Evolutionary conservation across 2,888 invertebrate species (phyloP).

Genomic region (Drosophila quinaria): DNA sequence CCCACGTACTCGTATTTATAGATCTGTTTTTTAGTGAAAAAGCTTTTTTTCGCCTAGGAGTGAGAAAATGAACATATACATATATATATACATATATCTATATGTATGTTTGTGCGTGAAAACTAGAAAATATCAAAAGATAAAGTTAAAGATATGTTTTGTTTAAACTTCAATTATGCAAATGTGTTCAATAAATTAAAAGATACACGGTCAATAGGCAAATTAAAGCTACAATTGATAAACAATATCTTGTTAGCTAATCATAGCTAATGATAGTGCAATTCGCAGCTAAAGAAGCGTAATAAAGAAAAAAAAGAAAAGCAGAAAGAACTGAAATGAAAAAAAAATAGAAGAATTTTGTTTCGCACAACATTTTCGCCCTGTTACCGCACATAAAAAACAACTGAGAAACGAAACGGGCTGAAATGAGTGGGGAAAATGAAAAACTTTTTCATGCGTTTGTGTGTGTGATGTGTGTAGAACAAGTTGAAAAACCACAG

Average conservation of each 20-base stretch:
- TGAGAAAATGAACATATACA: conserved; percentile 7
- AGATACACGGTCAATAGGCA: background rate
- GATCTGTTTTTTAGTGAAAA: conserved; percentile 59
- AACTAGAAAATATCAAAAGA: conserved; percentile 8
- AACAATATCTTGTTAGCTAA: conserved; percentile 60
- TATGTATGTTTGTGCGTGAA: conserved; percentile 8
- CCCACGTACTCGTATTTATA: conserved; percentile 69
- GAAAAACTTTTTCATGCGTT: conserved; percentile 50
- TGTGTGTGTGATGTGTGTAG: conserved; percentile 27
- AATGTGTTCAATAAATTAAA: conserved; percentile 1
- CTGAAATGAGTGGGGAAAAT: conserved; percentile 38
- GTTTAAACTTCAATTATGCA: background rate
- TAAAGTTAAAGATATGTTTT: background rate
- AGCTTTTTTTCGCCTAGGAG: conserved; percentile 13
- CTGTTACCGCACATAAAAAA: conserved; percentile 59
- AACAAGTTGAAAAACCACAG: conserved; percentile 62
- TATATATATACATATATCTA: background rate
- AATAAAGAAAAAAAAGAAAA: conserved; percentile 13
- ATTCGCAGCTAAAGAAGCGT: conserved; percentile 30
- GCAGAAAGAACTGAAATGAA: conserved; percentile 11
- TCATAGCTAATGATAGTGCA: conserved; percentile 49
- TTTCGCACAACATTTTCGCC: conserved; percentile 55
- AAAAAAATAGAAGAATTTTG: conserved; percentile 4
- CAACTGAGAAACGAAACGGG: conserved; percentile 13
- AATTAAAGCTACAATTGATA: conserved; percentile 29